Percentiles rank a stretch among this genome's conserved stretches.
Evolutionary conservation across 2,113 vertebrate species (phyloP).

Genomic region (Eptesicus fuscus): DNA sequence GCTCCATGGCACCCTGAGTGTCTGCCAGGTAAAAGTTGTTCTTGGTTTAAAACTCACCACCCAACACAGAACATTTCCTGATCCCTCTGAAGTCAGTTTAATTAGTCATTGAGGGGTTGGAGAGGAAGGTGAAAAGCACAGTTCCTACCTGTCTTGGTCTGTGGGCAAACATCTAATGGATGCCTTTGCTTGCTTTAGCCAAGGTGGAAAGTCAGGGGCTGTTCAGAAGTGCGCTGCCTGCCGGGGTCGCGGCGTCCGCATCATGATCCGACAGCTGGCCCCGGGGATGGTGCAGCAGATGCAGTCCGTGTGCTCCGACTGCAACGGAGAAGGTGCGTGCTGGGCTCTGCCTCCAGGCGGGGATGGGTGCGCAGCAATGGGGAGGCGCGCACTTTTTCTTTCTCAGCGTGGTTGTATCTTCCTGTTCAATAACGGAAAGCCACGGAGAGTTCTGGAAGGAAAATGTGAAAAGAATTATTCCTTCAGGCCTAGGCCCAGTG

Average conservation of each 20-base stretch:
- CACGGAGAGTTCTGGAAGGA: not conserved
- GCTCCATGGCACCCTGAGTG: not conserved
- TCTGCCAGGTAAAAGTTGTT: not conserved
- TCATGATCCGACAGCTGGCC: constrained; percentile 98
- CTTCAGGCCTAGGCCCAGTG: not conserved
- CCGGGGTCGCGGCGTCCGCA: constrained; percentile 94
- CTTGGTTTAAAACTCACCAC: not conserved
- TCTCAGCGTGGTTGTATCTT: not conserved
- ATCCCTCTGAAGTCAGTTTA: not conserved
- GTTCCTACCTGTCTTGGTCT: not conserved
- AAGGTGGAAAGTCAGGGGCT: constrained; percentile 96
- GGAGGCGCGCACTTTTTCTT: not conserved
- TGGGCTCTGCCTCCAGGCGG: not conserved
- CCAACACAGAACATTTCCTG: not conserved
- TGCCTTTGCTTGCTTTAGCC: constrained; percentile 82
- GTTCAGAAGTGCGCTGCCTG: constrained; percentile 97
- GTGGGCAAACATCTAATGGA: not conserved
- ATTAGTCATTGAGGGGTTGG: not conserved
- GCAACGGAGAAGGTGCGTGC: constrained; percentile 95
- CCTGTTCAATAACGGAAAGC: not conserved
- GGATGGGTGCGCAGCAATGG: not conserved
- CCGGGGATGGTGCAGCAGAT: constrained; percentile 99
- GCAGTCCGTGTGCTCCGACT: constrained; percentile 98
- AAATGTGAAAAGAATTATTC: not conserved
- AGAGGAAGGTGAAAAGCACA: not conserved